phyloP scores from a whole-genome alignment of 2,888 invertebrate genomes.

The Tipula unca region DNA sequence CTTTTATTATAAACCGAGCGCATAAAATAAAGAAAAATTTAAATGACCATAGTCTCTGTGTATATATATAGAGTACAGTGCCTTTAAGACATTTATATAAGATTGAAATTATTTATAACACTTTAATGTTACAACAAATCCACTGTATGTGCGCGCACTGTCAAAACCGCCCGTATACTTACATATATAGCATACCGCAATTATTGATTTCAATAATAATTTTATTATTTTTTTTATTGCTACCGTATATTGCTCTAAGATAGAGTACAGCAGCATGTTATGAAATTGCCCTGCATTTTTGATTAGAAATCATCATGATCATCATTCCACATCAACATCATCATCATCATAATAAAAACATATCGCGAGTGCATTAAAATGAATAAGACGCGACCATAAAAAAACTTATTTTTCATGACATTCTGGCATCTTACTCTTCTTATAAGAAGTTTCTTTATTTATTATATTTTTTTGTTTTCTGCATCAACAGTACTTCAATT shows the following conservation, averaged over 20 bases:
- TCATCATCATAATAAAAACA: neutral
- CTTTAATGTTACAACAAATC: neutral
- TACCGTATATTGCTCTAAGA: neutral
- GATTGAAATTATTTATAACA: neutral
- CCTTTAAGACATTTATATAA: neutral
- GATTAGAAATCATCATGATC: neutral
- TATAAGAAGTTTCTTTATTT: neutral
- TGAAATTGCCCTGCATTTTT: neutral
- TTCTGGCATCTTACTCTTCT: neutral
- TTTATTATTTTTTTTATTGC: neutral
- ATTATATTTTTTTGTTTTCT: neutral
- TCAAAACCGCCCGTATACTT: neutral
- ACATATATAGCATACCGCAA: neutral
- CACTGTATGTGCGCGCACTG: neutral
- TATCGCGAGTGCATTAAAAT: neutral
- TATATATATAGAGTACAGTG: neutral
- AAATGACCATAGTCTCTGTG: neutral
- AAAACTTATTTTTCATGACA: neutral
- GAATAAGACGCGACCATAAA: neutral
- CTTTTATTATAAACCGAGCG: neutral
- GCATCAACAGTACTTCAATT: slow-evolving; percentile 8
- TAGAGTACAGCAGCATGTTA: neutral
- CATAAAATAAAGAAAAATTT: neutral
- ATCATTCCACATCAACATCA: neutral
- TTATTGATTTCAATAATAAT: neutral